These are phyloP conservation scores for Oscarella lobularis DNA, from an alignment of 37 sponge, comb jelly and placozoan genomes.

Conservation along the genomic window DNA sequence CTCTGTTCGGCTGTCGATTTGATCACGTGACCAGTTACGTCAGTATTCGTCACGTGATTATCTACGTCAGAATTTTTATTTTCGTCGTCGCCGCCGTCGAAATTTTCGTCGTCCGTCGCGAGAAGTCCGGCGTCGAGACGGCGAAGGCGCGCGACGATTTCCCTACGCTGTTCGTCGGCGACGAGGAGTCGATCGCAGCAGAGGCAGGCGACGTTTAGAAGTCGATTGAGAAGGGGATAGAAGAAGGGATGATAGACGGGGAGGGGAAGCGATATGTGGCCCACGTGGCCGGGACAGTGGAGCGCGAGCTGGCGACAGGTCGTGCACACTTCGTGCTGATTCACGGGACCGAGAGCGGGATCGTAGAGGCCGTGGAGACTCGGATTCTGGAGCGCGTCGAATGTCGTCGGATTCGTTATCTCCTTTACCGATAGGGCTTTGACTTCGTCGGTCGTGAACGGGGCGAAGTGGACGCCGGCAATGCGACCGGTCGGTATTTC, in stretches of 20 bases:
- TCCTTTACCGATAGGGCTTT: constrained; percentile 52
- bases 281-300: constrained; percentile 92
- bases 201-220: constrained; percentile 43
- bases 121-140: constrained; percentile 39
- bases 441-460: constrained; percentile 50
- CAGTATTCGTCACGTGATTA: not conserved
- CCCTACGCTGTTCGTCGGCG: constrained; percentile 51
- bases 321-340: constrained; percentile 49
- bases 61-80: not conserved
- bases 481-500: constrained; percentile 1
- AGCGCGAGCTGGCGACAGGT: constrained; percentile 75
- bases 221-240: constrained; percentile 37
- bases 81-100: not conserved
- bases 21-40: not conserved
- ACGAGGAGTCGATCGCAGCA: constrained; percentile 49
- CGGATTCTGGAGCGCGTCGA: constrained; percentile 69
- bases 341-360: constrained; percentile 73
- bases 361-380: constrained; percentile 81
- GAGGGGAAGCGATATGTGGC: constrained; percentile 85
- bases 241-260: constrained; percentile 86
- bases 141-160: too few species aligned
- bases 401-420: constrained; percentile 65
- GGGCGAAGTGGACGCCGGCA: constrained; percentile 22
- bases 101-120: constrained; percentile 22
- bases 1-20: constrained; percentile 5